Percentiles rank a stretch among this genome's conserved stretches.
Evolutionary conservation across 2,888 invertebrate genomes (phyloP).

Genomic region (Cryptus viduatorius): DNA sequence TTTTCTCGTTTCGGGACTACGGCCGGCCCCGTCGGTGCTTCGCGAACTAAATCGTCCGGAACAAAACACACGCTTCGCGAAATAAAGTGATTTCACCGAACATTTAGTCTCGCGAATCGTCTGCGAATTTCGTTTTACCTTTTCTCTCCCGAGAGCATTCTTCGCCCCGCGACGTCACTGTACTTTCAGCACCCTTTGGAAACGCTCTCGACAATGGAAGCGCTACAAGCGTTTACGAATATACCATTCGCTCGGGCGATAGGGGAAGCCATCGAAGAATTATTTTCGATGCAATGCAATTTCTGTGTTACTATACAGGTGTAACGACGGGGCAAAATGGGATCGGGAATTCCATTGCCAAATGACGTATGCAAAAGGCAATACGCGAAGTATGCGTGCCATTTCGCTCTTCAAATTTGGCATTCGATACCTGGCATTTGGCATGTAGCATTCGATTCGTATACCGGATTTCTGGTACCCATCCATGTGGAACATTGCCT

Average conservation of each 20-base stretch:
- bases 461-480: too few relatives aligned
- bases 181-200: constrained; percentile 20
- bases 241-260: background rate
- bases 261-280: background rate
- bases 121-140: constrained; percentile 40
- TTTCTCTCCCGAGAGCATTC: constrained; percentile 10
- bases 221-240: background rate
- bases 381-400: too few relatives aligned
- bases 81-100: constrained; percentile 73
- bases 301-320: background rate
- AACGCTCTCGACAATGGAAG: background rate
- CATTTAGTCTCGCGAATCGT: constrained; percentile 66
- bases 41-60: constrained; percentile 70
- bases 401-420: too few relatives aligned
- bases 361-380: too few relatives aligned
- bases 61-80: constrained; percentile 70
- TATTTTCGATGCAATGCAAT: background rate
- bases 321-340: background rate
- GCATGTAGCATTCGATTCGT: too few relatives aligned
- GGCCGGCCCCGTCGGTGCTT: constrained; percentile 2
- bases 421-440: too few relatives aligned
- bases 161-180: background rate
- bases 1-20: constrained; percentile 14
- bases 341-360: too few relatives aligned
- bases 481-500: too few relatives aligned